Evolutionary conservation across 1,140 invertebrate species (phyloP).

Genomic region (Apis cerana): DNA sequence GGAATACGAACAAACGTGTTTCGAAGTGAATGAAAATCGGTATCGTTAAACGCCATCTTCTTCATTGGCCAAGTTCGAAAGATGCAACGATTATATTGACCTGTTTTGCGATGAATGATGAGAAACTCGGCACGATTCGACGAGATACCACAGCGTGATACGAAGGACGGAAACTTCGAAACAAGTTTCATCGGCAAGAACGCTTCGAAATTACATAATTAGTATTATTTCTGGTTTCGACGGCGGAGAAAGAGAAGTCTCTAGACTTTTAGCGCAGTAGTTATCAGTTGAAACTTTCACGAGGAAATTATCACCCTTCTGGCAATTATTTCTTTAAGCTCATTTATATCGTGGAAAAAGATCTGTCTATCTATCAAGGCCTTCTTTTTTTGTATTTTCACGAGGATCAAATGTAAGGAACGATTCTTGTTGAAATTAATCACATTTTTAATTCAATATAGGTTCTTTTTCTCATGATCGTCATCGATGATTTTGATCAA

Average conservation of each 20-base stretch:
- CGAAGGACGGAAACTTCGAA: neutral
- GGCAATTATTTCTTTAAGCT: neutral
- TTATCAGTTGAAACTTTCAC: neutral
- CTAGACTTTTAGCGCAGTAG: neutral
- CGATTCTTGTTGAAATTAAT: no score
- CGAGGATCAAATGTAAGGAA: no score
- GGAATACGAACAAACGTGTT: neutral
- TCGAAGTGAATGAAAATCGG: neutral
- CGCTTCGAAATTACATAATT: constrained; percentile 19
- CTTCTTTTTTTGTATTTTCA: no score
- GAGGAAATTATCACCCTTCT: neutral
- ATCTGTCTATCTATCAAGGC: neutral
- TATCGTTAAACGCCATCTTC: neutral
- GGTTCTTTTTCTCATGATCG: no score
- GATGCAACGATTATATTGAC: neutral
- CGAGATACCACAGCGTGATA: neutral
- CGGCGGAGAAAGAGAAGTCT: neutral
- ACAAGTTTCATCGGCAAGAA: neutral
- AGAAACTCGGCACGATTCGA: neutral
- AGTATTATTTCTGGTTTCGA: neutral
- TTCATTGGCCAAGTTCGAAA: neutral
- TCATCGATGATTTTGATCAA: neutral
- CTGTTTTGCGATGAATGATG: neutral
- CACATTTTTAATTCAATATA: no score
- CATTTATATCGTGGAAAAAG: neutral